A percentile compares a stretch with the other conserved stretches of the same genome.
Evolutionary conservation across 2,888 invertebrate genomes (phyloP).

Genomic region (Leptopilina syphax): DNA sequence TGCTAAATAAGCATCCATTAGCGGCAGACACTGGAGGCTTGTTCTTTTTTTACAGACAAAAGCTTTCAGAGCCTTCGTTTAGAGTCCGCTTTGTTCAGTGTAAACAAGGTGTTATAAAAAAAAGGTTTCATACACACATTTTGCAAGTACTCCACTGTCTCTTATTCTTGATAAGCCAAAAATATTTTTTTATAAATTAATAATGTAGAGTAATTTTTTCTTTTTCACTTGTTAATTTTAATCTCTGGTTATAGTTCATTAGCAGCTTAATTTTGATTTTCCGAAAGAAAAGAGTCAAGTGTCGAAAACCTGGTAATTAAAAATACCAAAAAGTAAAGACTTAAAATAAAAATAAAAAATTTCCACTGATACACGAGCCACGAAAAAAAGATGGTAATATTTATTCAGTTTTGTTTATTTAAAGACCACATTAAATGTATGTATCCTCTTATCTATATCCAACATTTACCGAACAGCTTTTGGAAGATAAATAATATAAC

Average conservation of each 20-base stretch:
- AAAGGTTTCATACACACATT: slow-evolving; percentile 5
- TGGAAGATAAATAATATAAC: not conserved
- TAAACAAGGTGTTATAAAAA: slow-evolving; percentile 20
- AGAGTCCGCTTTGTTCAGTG: slow-evolving; percentile 15
- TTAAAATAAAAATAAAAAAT: too few species aligned
- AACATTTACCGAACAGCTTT: not conserved
- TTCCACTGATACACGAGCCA: not conserved
- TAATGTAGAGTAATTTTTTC: too few species aligned
- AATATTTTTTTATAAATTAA: not conserved
- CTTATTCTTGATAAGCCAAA: not conserved
- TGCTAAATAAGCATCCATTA: slow-evolving; percentile 52
- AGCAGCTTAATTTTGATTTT: too few species aligned
- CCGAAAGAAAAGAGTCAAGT: too few species aligned
- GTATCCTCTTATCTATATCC: slow-evolving; percentile 1
- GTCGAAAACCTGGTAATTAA: too few species aligned
- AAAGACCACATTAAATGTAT: not conserved
- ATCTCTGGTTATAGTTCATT: too few species aligned
- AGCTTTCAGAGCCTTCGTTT: slow-evolving; percentile 25
- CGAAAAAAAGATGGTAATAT: not conserved
- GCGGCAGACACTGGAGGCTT: slow-evolving; percentile 49
- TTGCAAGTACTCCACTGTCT: not conserved
- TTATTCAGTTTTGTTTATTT: slow-evolving; percentile 15
- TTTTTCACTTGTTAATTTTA: too few species aligned
- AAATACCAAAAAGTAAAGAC: too few species aligned
- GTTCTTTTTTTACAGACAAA: slow-evolving; percentile 44